phyloP scores from a whole-genome alignment of 1,140 invertebrate genomes.

The Caerostris darwini region DNA sequence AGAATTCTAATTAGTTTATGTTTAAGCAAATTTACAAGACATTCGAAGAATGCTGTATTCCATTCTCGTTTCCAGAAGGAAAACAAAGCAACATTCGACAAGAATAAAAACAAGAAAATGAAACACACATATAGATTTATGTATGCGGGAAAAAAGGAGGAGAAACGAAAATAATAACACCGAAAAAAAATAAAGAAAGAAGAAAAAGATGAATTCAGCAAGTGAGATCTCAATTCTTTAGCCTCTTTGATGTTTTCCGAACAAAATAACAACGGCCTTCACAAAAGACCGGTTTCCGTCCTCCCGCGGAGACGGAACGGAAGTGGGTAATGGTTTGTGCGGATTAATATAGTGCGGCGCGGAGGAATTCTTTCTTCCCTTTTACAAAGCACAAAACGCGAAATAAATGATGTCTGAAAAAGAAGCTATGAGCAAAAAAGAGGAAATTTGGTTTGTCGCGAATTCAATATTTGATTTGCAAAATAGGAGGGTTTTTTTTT shows the following conservation, averaged over 20 bases:
- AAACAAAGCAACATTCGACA: constrained; percentile 60
- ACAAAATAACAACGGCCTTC: constrained; percentile 74
- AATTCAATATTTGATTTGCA: constrained; percentile 77
- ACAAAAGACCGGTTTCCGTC: constrained; percentile 77
- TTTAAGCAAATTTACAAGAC: not conserved
- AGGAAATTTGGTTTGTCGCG: constrained; percentile 76
- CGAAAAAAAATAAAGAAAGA: not conserved
- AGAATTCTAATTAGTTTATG: constrained; percentile 19
- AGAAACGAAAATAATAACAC: not conserved
- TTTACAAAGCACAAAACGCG: constrained; percentile 76
- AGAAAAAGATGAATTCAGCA: constrained; percentile 62
- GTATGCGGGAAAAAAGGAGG: constrained; percentile 56
- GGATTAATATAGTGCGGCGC: constrained; percentile 76
- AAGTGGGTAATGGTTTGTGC: constrained; percentile 77
- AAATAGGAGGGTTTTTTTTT: constrained; percentile 65
- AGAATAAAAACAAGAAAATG: constrained; percentile 56
- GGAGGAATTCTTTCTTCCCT: constrained; percentile 67
- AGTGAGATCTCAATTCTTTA: constrained; percentile 76
- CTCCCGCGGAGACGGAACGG: constrained; percentile 74
- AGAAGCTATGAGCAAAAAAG: constrained; percentile 47
- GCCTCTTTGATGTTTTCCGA: constrained; percentile 75
- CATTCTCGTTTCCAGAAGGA: not conserved
- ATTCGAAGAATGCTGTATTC: not conserved
- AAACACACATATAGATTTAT: constrained; percentile 49
- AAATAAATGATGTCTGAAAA: constrained; percentile 77